phyloP scores from a whole-genome alignment of 2,888 invertebrate species.

The Magallana nippona region DNA sequence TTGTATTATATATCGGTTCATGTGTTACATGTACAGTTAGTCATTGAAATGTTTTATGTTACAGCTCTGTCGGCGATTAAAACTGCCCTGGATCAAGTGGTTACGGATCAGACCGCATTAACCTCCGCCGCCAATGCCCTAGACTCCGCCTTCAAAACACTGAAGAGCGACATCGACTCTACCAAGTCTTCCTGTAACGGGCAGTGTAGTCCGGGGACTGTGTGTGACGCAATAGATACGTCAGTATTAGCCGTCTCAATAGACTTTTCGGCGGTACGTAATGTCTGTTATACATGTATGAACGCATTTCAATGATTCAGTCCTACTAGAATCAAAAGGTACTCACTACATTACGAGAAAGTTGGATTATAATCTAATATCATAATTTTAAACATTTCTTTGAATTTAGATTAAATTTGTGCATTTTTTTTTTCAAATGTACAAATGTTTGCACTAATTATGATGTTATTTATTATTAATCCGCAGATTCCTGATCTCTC shows the following conservation, averaged over 20 bases:
- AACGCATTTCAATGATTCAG: too few species aligned
- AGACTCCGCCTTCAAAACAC: conserved; percentile 50
- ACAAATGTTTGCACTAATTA: too few species aligned
- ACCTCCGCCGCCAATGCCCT: conserved; percentile 54
- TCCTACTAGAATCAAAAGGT: too few species aligned
- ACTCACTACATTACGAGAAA: too few species aligned
- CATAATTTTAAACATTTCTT: too few species aligned
- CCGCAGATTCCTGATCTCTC: neutral
- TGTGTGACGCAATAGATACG: conserved; percentile 58
- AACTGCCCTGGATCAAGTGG: conserved; percentile 56
- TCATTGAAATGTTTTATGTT: conserved; percentile 4
- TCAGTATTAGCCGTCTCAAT: conserved; percentile 50
- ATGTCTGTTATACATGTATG: too few species aligned
- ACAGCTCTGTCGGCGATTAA: conserved; percentile 53
- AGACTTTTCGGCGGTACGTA: conserved; percentile 59
- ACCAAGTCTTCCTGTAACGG: conserved; percentile 56
- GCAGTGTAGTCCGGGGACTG: conserved; percentile 53
- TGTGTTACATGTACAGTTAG: neutral
- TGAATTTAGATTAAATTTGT: too few species aligned
- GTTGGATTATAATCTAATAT: too few species aligned
- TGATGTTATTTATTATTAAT: too few species aligned
- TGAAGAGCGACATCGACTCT: conserved; percentile 55
- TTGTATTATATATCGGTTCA: too few species aligned
- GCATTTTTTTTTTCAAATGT: too few species aligned
- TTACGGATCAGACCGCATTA: conserved; percentile 52